A percentile compares a stretch with the other conserved stretches of the same genome.
These are phyloP conservation scores for Gobio gobio DNA, from an alignment of 2,113 vertebrate genomes.

Conservation along the genomic window DNA sequence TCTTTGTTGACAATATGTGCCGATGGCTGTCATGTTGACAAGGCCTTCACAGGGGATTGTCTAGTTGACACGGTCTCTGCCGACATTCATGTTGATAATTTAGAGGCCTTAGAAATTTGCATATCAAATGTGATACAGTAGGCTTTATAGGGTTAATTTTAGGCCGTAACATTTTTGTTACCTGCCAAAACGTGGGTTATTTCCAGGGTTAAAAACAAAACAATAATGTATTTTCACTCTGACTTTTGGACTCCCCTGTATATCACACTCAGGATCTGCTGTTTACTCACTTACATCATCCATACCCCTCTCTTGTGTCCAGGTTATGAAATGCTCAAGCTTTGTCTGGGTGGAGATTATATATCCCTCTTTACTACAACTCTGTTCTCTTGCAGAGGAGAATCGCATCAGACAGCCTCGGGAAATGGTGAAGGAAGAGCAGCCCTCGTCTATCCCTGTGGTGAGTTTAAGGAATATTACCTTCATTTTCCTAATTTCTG, in stretches of 20 bases:
- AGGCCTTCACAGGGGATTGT: no score
- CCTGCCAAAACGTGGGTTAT: background rate
- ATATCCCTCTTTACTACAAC: background rate
- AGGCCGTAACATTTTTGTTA: background rate
- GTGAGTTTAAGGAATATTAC: conserved; percentile 39
- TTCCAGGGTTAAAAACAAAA: background rate
- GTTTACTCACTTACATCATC: background rate
- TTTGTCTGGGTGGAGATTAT: background rate
- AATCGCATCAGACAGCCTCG: background rate
- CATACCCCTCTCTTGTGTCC: background rate
- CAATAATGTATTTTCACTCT: background rate
- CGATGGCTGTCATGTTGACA: no score
- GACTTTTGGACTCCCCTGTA: background rate
- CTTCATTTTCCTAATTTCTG: background rate
- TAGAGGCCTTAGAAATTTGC: no score
- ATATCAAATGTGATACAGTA: no score
- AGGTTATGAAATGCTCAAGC: conserved; percentile 21
- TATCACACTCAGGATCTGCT: background rate
- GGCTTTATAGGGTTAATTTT: no score
- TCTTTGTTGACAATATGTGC: no score
- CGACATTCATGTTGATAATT: no score
- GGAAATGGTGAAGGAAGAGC: conserved; percentile 45
- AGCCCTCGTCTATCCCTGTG: conserved; percentile 57
- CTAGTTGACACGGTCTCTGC: no score
- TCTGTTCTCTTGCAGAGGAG: conserved; percentile 35